Evolutionary conservation across 2,888 invertebrate genomes (phyloP).

Genomic region (Sarcophaga carnaria): DNA sequence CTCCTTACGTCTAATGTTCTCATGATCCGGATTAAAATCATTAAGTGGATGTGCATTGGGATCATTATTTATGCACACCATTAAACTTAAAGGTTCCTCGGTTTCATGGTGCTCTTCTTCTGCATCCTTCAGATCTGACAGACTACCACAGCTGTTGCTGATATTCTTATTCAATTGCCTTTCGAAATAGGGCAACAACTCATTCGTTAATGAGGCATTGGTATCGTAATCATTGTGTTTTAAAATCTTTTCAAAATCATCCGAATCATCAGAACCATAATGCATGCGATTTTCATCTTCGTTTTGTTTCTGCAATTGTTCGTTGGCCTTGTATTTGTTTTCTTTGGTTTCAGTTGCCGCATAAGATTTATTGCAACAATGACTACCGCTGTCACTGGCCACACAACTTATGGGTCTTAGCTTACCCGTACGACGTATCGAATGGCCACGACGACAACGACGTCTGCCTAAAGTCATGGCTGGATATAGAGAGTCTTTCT

Average conservation of each 20-base stretch:
- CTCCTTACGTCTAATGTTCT: background rate
- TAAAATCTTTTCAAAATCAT: constrained; percentile 80
- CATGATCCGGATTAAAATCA: constrained; percentile 70
- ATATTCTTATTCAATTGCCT: constrained; percentile 80
- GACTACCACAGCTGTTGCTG: constrained; percentile 76
- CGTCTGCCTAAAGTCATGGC: constrained; percentile 84
- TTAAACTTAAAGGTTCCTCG: constrained; percentile 75
- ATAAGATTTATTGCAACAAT: background rate
- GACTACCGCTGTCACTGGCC: constrained; percentile 8
- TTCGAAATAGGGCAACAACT: constrained; percentile 81
- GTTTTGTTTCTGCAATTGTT: constrained; percentile 6
- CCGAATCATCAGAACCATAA: constrained; percentile 76
- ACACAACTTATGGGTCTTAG: constrained; percentile 73
- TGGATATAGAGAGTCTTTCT: constrained; percentile 83
- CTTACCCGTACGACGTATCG: constrained; percentile 80
- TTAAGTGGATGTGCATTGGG: constrained; percentile 77
- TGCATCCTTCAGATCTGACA: constrained; percentile 75
- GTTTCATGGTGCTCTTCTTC: constrained; percentile 70
- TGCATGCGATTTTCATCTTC: constrained; percentile 64
- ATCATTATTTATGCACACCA: constrained; percentile 78
- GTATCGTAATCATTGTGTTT: constrained; percentile 78
- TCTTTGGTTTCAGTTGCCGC: constrained; percentile 62
- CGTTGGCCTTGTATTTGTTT: constrained; percentile 37
- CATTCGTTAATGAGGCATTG: constrained; percentile 78
- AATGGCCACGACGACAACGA: constrained; percentile 82